These are phyloP conservation scores for Musca domestica DNA, from an alignment of 1,140 invertebrate genomes.

Conservation along the genomic window DNA sequence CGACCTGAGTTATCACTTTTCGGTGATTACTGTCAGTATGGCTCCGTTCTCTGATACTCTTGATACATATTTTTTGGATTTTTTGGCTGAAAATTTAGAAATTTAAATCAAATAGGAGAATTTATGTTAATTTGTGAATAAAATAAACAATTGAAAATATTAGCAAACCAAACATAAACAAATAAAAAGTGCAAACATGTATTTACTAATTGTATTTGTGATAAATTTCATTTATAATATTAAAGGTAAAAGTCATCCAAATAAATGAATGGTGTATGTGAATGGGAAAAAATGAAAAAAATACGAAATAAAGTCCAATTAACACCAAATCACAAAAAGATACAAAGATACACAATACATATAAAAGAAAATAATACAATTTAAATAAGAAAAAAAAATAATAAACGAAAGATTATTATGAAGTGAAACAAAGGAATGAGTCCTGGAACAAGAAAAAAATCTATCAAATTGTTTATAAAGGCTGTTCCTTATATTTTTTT, in stretches of 20 bases:
- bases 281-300: constrained; percentile 6
- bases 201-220: constrained; percentile 24
- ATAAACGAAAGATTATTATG: background rate
- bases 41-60: no score
- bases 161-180: constrained; percentile 3
- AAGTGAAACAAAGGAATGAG: background rate
- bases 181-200: constrained; percentile 24
- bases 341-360: no score
- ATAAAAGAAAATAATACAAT: no score
- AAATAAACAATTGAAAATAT: constrained; percentile 16
- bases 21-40: no score
- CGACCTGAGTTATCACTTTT: no score
- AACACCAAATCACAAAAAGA: no score
- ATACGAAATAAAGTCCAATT: constrained; percentile 3
- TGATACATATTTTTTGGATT: no score
- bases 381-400: background rate
- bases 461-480: no score
- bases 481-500: background rate
- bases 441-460: background rate
- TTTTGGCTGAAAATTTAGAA: no score
- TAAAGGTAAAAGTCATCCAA: constrained; percentile 17
- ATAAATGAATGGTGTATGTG: background rate
- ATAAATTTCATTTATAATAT: constrained; percentile 29
- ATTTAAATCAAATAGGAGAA: no score
- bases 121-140: constrained; percentile 7